Conservation (phyloP, 2,888 invertebrate species). For the Eurytoma californica region DNA sequence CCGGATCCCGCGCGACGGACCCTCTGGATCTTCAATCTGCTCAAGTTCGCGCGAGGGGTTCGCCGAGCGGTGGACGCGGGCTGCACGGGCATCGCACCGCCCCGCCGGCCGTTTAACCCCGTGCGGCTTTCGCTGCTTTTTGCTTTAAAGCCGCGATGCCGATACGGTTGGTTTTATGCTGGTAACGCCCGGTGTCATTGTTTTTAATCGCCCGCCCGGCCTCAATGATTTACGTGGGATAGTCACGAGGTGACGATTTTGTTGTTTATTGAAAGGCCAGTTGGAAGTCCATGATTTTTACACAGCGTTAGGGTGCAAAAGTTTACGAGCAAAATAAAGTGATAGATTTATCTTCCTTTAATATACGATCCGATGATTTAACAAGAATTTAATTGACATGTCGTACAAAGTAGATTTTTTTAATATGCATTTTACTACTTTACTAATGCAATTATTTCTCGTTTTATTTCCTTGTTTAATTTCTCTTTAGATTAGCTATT, state of each 20-base stretch:
- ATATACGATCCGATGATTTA: no score
- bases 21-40: constrained; percentile 52
- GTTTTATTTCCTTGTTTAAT: no score
- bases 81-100: neutral
- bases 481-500: no score
- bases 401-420: no score
- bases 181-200: constrained; percentile 13
- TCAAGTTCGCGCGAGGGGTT: constrained; percentile 19
- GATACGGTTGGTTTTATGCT: neutral
- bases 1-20: constrained; percentile 8
- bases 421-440: no score
- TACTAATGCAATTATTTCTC: no score
- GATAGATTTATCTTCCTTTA: no score
- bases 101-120: constrained; percentile 17
- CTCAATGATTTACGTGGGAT: constrained; percentile 27
- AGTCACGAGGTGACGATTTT: constrained; percentile 19
- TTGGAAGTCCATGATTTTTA: neutral
- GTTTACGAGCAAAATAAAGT: no score
- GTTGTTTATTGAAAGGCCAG: constrained; percentile 15
- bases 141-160: constrained; percentile 16
- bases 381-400: no score
- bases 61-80: neutral
- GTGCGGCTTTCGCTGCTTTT: neutral
- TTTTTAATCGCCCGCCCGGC: constrained; percentile 26
- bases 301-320: neutral